These are phyloP conservation scores for Drosophila trichaetosa DNA, from an alignment of 2,888 invertebrate genomes.

Conservation along the genomic window DNA sequence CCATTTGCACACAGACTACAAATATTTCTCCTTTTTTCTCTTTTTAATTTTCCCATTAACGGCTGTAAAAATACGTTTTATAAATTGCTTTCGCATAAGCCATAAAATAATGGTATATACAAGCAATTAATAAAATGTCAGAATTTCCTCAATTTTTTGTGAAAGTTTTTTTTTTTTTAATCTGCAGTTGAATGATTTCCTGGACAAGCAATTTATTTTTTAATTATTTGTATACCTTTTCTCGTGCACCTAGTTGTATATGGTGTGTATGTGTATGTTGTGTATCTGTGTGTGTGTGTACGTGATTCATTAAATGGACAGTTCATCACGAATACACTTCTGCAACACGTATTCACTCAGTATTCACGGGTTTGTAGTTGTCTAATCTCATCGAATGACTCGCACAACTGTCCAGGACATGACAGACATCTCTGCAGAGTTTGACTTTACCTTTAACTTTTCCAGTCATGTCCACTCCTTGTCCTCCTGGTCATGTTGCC, in stretches of 20 bases:
- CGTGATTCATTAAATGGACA: background rate
- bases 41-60: background rate
- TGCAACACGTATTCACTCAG: background rate
- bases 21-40: background rate
- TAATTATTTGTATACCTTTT: background rate
- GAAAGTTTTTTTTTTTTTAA: background rate
- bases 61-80: background rate
- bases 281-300: background rate
- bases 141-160: background rate
- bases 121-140: background rate
- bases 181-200: background rate
- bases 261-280: background rate
- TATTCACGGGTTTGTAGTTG: constrained; percentile 26
- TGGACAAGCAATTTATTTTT: background rate
- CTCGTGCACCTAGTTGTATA: too few relatives aligned
- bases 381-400: constrained; percentile 67
- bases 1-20: background rate
- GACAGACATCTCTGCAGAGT: constrained; percentile 8
- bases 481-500: background rate
- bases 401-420: constrained; percentile 51
- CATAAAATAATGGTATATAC: background rate
- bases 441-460: constrained; percentile 16
- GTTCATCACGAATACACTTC: background rate
- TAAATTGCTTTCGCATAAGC: background rate
- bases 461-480: too few relatives aligned